Base-by-base conservation (phyloP, 2,888 invertebrate genomes). In the Branchipolynoe longqiensis region DNA sequence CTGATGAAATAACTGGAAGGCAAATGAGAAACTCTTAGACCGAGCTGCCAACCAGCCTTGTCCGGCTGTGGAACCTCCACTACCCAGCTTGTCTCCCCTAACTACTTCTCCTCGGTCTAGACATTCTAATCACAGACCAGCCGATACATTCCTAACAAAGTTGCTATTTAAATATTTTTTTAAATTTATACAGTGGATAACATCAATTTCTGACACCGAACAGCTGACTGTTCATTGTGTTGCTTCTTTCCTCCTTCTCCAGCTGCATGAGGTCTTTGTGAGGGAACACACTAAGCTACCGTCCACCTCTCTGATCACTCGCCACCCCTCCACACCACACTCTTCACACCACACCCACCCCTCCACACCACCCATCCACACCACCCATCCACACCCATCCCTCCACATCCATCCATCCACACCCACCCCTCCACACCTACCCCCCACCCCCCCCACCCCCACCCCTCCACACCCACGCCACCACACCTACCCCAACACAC, bases 361-460 rank as follows among this genome's bases (percentile, higher is more conserved):
- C 25, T 6, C n/a, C 1, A 18, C 25, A 14, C 78, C 25, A 2
- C 8, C 31, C 78, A 40, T 1, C 41, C 25, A 41, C 28, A 2
- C n/a, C 33, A 41, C 48, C 78, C n/a, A 6, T 41, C 48, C 31
- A 48, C 41, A 1, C 1, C 6, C 31, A 1, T 1, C 2, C 8
- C 28, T 25, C 25, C 25, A 12, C 25, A 12, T n/a, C 78, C 8
- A 36, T 25, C 6, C 8, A 12, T 58, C 22, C n/a, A 41, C 48
- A 12, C 25, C 31, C 73, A 40, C 41, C 78, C 25, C n/a, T 18
- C 78, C 31, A 8, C 36, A 28, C 36, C 6, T 18, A 25, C 18
- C 41, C 78, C 78, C 48, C 48, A 78, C 48, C 78, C n/a, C 41
- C 78, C 28, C 48, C 48, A 25, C n/a, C 78, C 25, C n/a, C n/a